A percentile compares a stretch with the other conserved stretches of the same genome.
phyloP scores from a whole-genome alignment of 2,113 vertebrate genomes.

The Macquaria australasica region DNA sequence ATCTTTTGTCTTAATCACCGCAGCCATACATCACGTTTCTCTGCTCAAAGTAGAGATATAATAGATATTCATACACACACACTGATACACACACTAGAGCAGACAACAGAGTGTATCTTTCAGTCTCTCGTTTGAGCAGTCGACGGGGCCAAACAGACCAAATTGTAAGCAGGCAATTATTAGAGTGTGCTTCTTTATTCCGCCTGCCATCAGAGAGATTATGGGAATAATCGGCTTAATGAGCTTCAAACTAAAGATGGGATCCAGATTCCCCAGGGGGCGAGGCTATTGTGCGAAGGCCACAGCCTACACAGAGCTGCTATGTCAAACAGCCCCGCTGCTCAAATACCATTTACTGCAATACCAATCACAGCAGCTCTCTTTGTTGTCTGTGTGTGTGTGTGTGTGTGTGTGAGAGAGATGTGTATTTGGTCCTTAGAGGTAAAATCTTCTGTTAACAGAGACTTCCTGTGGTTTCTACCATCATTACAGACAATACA shows the following conservation, averaged over 20 bases:
- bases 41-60: not conserved
- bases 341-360: constrained; percentile 52
- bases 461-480: constrained; percentile 12
- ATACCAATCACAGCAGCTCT: constrained; percentile 32
- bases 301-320: constrained; percentile 55
- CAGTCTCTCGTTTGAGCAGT: constrained; percentile 33
- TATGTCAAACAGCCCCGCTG: constrained; percentile 65
- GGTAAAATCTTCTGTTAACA: not conserved
- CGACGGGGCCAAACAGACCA: constrained; percentile 46
- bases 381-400: constrained; percentile 21
- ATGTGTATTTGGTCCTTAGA: not conserved
- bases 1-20: not conserved
- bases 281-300: constrained; percentile 62
- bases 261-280: constrained; percentile 63
- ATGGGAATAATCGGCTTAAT: constrained; percentile 76
- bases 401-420: constrained; percentile 18
- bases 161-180: constrained; percentile 74
- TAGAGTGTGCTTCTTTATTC: constrained; percentile 66
- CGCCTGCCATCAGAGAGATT: constrained; percentile 72
- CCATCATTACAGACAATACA: not conserved
- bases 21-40: not conserved
- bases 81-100: not conserved
- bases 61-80: not conserved
- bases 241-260: constrained; percentile 74
- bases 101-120: constrained; percentile 25